These are phyloP conservation scores for Balanococcus diminutus DNA, from an alignment of 2,888 invertebrate species.

Conservation along the genomic window DNA sequence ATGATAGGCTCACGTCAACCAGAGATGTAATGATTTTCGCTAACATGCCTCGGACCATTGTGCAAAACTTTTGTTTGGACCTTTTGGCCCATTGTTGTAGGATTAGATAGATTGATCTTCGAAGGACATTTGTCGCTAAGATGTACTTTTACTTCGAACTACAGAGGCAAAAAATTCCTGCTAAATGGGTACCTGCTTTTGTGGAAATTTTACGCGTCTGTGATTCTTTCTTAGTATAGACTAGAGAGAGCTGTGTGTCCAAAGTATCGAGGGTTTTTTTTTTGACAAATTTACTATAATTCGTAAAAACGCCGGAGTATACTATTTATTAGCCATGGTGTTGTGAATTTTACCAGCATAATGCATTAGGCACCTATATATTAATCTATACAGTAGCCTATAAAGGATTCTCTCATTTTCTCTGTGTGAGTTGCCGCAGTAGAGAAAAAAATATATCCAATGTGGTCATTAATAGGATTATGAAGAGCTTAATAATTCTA, in stretches of 20 bases:
- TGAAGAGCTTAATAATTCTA: background rate
- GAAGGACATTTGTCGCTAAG: background rate
- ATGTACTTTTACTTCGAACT: background rate
- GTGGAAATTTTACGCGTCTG: constrained; percentile 32
- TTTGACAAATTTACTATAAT: constrained; percentile 50
- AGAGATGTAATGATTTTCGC: constrained; percentile 41
- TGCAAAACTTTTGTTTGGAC: background rate
- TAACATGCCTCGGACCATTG: background rate
- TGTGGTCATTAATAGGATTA: background rate
- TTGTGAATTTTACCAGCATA: constrained; percentile 36
- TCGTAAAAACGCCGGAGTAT: constrained; percentile 27
- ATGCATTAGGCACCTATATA: background rate
- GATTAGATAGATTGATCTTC: constrained; percentile 17
- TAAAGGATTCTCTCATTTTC: background rate
- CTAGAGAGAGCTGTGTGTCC: background rate
- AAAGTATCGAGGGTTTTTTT: background rate
- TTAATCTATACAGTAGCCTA: background rate
- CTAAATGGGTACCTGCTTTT: constrained; percentile 41
- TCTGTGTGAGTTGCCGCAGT: background rate
- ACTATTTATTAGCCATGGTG: background rate
- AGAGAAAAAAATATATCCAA: background rate
- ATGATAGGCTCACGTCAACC: constrained; percentile 36
- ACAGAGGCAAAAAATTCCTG: background rate
- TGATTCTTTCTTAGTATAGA: background rate
- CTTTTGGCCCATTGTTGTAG: constrained; percentile 8